Evolutionary conservation across 2,797 vertebrate genomes (phyloP).

Genomic region (Neosilurus hyrtlii): DNA sequence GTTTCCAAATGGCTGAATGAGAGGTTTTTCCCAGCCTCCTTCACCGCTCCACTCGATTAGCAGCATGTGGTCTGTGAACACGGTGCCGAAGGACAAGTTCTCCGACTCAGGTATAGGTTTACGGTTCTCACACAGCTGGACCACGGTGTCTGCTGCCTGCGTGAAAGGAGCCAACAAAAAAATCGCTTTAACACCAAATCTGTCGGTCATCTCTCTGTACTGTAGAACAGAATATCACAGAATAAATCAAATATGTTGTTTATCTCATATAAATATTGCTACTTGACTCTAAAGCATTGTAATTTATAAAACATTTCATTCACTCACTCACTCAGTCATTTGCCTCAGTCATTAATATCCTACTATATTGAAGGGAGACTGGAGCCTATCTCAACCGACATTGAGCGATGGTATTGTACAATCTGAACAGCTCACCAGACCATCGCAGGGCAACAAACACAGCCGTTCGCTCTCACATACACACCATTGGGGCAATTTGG

Average conservation of each 20-base stretch:
- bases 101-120: constrained; percentile 74
- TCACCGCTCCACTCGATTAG: constrained; percentile 79
- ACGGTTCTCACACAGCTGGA: constrained; percentile 67
- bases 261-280: neutral
- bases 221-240: neutral
- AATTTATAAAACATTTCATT: neutral
- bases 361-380: no score
- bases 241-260: neutral
- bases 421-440: no score
- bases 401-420: no score
- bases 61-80: constrained; percentile 93
- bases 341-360: no score
- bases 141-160: constrained; percentile 81
- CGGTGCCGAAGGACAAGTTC: constrained; percentile 75
- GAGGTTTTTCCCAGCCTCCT: constrained; percentile 83
- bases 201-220: neutral
- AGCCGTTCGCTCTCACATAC: no score
- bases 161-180: neutral
- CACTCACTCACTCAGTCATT: no score
- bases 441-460: no score
- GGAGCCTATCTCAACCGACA: no score
- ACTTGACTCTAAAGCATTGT: neutral
- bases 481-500: no score
- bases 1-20: constrained; percentile 80
- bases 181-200: neutral